Percentiles rank a stretch among this genome's conserved stretches.
phyloP scores from a whole-genome alignment of 2,888 invertebrate species.

The Cheilosia variabilis region DNA sequence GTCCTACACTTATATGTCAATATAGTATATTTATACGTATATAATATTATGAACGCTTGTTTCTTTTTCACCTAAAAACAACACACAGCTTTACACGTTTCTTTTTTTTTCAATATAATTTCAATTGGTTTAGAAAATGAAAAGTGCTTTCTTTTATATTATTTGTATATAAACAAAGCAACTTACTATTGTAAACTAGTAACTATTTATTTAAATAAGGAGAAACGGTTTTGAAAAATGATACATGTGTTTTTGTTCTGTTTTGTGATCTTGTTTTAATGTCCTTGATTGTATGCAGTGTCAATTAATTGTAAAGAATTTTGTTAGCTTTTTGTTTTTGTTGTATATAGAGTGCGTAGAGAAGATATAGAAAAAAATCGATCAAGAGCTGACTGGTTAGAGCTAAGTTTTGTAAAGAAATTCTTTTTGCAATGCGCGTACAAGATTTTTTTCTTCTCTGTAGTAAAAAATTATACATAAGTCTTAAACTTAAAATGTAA shows the following conservation, averaged over 20 bases:
- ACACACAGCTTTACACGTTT: constrained; percentile 65
- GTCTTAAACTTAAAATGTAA: constrained; percentile 61
- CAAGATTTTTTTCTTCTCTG: constrained; percentile 26
- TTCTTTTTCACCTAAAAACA: constrained; percentile 41
- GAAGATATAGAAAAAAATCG: constrained; percentile 56
- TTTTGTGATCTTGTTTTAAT: constrained; percentile 30
- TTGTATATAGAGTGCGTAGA: constrained; percentile 54
- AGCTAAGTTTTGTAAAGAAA: constrained; percentile 37
- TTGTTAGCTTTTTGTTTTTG: constrained; percentile 22
- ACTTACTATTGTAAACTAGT: constrained; percentile 36
- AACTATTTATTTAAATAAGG: constrained; percentile 28
- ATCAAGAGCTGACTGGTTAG: constrained; percentile 16
- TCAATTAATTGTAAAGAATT: constrained; percentile 22
- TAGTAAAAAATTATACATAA: constrained; percentile 40
- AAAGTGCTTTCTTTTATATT: constrained; percentile 7
- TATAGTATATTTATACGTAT: constrained; percentile 53
- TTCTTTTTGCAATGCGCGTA: constrained; percentile 8
- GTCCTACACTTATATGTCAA: constrained; percentile 60
- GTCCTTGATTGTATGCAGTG: constrained; percentile 60
- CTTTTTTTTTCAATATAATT: constrained; percentile 1
- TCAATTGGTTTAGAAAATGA: constrained; percentile 16
- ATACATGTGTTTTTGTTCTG: constrained; percentile 1
- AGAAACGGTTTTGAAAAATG: constrained; percentile 25
- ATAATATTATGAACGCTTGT: constrained; percentile 22
- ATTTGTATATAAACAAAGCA: constrained; percentile 34